Evolutionary conservation across 1,140 invertebrate species (phyloP).

Genomic region (Cyclargus thomasi): DNA sequence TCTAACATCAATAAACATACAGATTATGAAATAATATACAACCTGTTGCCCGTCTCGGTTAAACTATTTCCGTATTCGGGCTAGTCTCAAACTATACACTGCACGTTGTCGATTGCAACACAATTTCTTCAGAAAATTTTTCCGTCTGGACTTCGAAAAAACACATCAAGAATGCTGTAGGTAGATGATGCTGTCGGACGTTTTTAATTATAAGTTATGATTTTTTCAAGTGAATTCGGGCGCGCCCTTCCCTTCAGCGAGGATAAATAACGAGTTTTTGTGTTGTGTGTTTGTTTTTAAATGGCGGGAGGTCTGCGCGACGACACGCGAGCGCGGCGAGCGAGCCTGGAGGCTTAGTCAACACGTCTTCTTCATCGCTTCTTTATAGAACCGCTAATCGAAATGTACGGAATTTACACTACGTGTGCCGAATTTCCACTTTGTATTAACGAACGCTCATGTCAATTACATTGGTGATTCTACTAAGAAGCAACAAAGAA

Average conservation of each 20-base stretch:
- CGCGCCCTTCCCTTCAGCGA: slow-evolving; percentile 65
- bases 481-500: too few relatives aligned
- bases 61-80: not conserved
- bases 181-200: slow-evolving; percentile 37
- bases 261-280: slow-evolving; percentile 74
- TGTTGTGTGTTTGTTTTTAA: slow-evolving; percentile 73
- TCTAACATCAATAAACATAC: not conserved
- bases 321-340: slow-evolving; percentile 62
- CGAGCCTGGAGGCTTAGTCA: too few relatives aligned
- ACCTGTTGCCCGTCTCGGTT: not conserved
- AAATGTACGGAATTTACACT: too few relatives aligned
- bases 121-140: not conserved
- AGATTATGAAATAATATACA: not conserved
- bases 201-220: slow-evolving; percentile 73
- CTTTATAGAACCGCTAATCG: too few relatives aligned
- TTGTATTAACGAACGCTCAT: too few relatives aligned
- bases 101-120: not conserved
- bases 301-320: slow-evolving; percentile 73
- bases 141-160: slow-evolving; percentile 25
- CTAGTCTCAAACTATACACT: not conserved
- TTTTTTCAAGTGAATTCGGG: slow-evolving; percentile 71
- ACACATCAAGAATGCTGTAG: slow-evolving; percentile 27
- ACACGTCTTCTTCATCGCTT: too few relatives aligned
- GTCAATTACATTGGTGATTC: too few relatives aligned
- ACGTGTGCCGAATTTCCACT: too few relatives aligned